Evolutionary conservation across 2,888 invertebrate genomes (phyloP), one percentile per base, ranked within the genome.

Genomic region (Tuberolachnus salignus): DNA sequence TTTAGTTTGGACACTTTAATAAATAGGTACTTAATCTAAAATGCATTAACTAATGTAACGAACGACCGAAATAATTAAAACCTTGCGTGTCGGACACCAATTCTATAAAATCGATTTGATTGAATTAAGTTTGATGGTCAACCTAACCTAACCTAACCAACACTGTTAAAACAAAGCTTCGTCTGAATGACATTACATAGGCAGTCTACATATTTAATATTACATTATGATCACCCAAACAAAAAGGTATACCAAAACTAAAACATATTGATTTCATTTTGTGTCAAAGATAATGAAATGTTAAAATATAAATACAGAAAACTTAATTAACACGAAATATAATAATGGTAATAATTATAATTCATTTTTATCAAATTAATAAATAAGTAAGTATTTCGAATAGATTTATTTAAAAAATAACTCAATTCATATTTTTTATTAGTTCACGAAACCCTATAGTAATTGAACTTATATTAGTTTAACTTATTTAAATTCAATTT

Each of bases 251-350:
- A 26, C 16, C 59, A 16, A 34, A 26, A 59, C 59, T 23, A 23
- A 59, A 26, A 59, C 23, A 9, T 3, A 59, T 59, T 26, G 26
- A 26, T 26, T 59, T 59, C 26, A 59, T 59, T 1, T 26, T 34
- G 34, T 59, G 3, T 59, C 26, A 26, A 59, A 59, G 23, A 55
- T 21, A 26, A 26, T 10, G 10, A 59, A 16, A 59, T 59, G 16
- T 59, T 59, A 59, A 59, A 59, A 26, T 59, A 59, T 34, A 4
- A 59, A 59, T 26, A 16, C 26, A 26, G n/a, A n/a, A 59, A 23
- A 59, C 59, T 59, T 26, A 26, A 16, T 26, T 59, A 34, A 34
- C 34, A 34, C 34, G 6, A 34, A 59, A 59, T 26, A 16, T 14
- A 26, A n/a, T 59, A 34, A 34, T 59, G 23, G 23, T 26, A 26